Conservation (phyloP, 2,888 invertebrate species). For the Perdita meconis region DNA sequence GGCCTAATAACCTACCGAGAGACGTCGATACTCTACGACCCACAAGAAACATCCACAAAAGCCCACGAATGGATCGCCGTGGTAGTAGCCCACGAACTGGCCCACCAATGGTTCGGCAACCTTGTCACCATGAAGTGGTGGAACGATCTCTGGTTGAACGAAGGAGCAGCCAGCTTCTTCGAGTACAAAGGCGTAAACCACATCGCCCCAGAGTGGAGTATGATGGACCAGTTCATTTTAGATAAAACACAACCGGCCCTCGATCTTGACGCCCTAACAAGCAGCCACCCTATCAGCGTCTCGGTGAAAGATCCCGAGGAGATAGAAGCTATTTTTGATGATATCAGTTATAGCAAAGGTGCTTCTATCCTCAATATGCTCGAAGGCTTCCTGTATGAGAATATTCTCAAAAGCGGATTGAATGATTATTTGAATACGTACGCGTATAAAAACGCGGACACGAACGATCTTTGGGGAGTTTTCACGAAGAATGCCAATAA, state of each 20-base stretch:
- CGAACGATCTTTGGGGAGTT: conserved; percentile 92
- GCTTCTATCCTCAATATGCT: conserved; percentile 90
- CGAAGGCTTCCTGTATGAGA: conserved; percentile 88
- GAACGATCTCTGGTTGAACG: conserved; percentile 96
- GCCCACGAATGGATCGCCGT: conserved; percentile 89
- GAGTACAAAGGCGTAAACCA: conserved; percentile 90
- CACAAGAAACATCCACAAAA: conserved; percentile 87
- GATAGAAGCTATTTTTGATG: conserved; percentile 91
- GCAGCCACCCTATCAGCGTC: conserved; percentile 90
- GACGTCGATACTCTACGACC: conserved; percentile 88
- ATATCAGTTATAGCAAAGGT: conserved; percentile 91
- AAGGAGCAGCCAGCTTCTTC: conserved; percentile 93
- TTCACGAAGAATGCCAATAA: conserved; percentile 88
- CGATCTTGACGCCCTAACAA: conserved; percentile 88
- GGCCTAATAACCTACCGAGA: conserved; percentile 91
- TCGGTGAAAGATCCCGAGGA: conserved; percentile 89
- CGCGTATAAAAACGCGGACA: conserved; percentile 90
- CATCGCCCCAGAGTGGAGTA: conserved; percentile 88
- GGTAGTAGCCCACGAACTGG: conserved; percentile 89
- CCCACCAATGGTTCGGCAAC: conserved; percentile 96
- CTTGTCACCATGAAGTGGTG: conserved; percentile 97
- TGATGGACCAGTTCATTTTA: conserved; percentile 90
- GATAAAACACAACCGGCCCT: conserved; percentile 89
- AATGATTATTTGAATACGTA: conserved; percentile 89
- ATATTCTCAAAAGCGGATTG: conserved; percentile 87